Conservation (phyloP, 1,140 invertebrate species). For the Lepidotrigona ventralis region DNA sequence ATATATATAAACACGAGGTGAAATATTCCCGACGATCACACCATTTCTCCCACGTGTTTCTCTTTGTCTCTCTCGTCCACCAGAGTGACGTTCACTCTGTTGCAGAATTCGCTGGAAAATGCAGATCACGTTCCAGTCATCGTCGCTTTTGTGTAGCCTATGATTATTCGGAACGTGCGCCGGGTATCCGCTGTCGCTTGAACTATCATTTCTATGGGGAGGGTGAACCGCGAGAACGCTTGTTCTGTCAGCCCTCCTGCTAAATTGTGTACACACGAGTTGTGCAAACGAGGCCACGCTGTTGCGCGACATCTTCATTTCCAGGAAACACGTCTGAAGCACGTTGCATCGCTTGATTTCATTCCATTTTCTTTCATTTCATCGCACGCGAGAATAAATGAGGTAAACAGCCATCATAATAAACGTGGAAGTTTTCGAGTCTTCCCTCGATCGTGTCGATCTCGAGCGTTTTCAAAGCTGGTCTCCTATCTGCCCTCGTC, state of each 20-base stretch:
- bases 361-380: too few species aligned
- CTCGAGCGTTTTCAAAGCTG: neutral
- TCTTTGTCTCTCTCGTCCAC: neutral
- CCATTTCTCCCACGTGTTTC: neutral
- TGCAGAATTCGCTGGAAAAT: neutral
- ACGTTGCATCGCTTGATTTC: neutral
- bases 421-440: neutral
- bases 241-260: neutral
- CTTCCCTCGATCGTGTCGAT: neutral
- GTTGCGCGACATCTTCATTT: neutral
- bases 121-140: neutral
- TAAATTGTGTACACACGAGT: slow-evolving; percentile 10
- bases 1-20: neutral
- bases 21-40: slow-evolving; percentile 1
- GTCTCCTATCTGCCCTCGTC: neutral
- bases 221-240: slow-evolving; percentile 2
- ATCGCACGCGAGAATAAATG: neutral
- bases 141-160: slow-evolving; percentile 6
- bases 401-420: neutral
- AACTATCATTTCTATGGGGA: slow-evolving; percentile 27
- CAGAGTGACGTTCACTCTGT: neutral
- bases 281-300: neutral
- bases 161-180: slow-evolving; percentile 6
- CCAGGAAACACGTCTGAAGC: neutral
- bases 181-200: neutral